A percentile compares a stretch with the other conserved stretches of the same genome.
phyloP scores from a whole-genome alignment of 2,113 vertebrate genomes.

The Carettochelys insculpta region DNA sequence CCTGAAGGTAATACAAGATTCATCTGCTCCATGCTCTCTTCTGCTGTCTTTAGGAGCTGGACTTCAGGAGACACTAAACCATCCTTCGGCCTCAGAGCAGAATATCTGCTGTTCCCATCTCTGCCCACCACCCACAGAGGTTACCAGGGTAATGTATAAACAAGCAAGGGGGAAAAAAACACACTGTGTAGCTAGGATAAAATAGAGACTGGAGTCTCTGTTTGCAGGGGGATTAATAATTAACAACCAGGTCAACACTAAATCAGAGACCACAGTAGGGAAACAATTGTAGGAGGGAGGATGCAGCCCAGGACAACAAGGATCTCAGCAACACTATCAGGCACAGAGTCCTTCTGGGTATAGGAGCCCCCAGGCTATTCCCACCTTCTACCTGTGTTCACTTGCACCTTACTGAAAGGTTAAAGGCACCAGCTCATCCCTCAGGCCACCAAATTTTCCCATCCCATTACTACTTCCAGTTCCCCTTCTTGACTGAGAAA shows the following conservation, averaged over 20 bases:
- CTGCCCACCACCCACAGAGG: neutral
- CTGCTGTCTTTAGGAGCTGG: neutral
- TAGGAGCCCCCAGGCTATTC: neutral
- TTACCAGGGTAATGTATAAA: conserved; percentile 37
- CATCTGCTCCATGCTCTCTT: neutral
- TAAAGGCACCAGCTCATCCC: neutral
- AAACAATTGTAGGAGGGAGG: neutral
- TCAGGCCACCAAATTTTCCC: neutral
- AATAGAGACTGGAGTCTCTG: neutral
- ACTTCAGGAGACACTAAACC: neutral
- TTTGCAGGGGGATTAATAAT: conserved; percentile 69
- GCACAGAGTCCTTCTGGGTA: neutral
- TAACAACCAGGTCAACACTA: conserved; percentile 56
- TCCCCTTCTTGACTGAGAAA: neutral
- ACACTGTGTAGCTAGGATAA: conserved; percentile 42
- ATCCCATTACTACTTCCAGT: neutral
- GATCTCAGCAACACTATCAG: neutral
- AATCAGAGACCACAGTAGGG: neutral
- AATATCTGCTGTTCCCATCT: neutral
- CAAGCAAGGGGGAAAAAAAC: neutral
- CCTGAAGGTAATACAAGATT: neutral
- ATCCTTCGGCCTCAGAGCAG: neutral
- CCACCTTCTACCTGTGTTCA: neutral
- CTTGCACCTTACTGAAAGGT: neutral
- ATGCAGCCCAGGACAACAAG: neutral